Percentiles rank a stretch among this genome's conserved stretches.
phyloP scores from a whole-genome alignment of 2,888 invertebrate species.

The Pseudococcus longispinus region DNA sequence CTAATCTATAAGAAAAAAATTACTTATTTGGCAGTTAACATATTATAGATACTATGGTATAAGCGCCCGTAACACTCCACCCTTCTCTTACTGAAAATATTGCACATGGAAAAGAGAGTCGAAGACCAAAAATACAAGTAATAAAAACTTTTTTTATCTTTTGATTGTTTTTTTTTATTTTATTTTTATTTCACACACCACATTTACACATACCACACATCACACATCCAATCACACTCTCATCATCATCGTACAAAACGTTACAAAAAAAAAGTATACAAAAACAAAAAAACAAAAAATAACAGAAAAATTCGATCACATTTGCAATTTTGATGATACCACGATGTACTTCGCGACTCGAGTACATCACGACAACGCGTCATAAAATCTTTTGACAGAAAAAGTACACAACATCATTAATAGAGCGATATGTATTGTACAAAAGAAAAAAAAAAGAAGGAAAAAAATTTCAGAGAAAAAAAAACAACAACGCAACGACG shows the following conservation, averaged over 20 bases:
- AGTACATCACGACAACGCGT: neutral
- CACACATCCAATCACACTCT: neutral
- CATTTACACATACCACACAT: neutral
- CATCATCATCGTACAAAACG: conserved; percentile 5
- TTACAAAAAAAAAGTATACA: conserved; percentile 30
- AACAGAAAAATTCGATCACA: conserved; percentile 37
- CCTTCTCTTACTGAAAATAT: conserved; percentile 19
- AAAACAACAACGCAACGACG: neutral
- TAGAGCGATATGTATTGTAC: conserved; percentile 11
- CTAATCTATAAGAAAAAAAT: conserved; percentile 4
- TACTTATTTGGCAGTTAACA: neutral
- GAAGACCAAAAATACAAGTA: neutral
- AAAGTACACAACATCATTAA: neutral
- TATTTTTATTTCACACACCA: neutral
- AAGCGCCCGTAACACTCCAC: neutral
- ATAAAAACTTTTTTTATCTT: neutral
- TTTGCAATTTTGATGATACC: conserved; percentile 29
- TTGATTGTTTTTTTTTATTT: neutral
- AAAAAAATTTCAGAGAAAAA: neutral
- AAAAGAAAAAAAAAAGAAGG: neutral
- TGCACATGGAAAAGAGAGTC: conserved; percentile 4
- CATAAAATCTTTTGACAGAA: neutral
- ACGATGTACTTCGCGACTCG: neutral
- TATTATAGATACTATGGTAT: conserved; percentile 6
- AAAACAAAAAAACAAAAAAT: conserved; percentile 21